Evolutionary conservation across 1,140 invertebrate genomes (phyloP), one percentile per base, ranked within the genome.

Genomic region (Euglossa dilemma): DNA sequence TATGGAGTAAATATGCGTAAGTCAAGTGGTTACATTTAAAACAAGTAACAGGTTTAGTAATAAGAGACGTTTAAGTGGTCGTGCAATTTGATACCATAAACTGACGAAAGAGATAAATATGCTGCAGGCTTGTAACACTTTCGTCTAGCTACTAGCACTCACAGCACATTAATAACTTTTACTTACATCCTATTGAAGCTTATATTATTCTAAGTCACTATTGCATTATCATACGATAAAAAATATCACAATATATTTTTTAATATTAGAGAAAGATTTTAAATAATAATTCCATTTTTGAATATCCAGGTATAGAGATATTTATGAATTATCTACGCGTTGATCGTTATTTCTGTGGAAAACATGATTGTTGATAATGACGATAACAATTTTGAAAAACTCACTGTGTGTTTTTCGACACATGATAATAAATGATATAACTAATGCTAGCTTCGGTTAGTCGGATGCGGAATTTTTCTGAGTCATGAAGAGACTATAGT

Each of bases 51-150:
- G 45, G 4, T 54, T 63, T 43, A 8, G 69, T 80, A 73, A 80
- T 2, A 25, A 23, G n/a, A 74, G 18, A 16, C 16, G 36, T 54
- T 43, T 25, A 64, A 54, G 14, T 63, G n/a, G 36, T 25, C 20
- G 11, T 20, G 69, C 23, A 66, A 74, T 56, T 66, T 18, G 61
- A 81, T 8, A 66, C 28, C 36, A 47, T 56, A 45, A 81, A 8
- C 25, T 14, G 4, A 36, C 18, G 18, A 23, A 45, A 45, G n/a
- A 57, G 16, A 72, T 59, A 50, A 79, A 79, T 14, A 25, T 45
- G 9, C n/a, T 18, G 7, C 3, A 20, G 11, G 23, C 45, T 20
- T 61, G 0, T 8, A n/a, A n/a, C 14, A 28, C 14, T 45, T 61
- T 61, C 36, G 12, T 69, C 1, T 50, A 0, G 8, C 11, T 23